Base-by-base conservation (phyloP, 1,140 invertebrate genomes). In the Ips typographus region DNA sequence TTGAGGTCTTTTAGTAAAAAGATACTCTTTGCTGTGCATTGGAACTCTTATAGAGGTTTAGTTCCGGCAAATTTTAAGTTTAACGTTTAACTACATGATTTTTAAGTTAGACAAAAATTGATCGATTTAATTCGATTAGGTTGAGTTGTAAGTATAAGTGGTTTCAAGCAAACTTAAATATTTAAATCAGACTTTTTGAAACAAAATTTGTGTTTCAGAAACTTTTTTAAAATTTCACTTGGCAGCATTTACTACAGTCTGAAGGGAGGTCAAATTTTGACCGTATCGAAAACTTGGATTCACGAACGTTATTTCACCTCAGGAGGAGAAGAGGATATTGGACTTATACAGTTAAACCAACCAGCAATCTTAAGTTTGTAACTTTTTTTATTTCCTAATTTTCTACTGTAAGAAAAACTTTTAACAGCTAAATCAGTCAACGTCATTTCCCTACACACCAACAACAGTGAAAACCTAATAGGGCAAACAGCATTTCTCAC, bases 401-500 rank as follows among this genome's bases (percentile, higher is more conserved):
- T 62, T 53, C 1, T 65, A 68, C 6, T 57, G 22, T 0, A 22
- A 22, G 22, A 22, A 22, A 22, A 22, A 22, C 22, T 22, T 22
- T 22, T 22, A 22, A 22, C 22, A 75, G 76, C 74, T 52, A 72
- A 71, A 42, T 72, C 73, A 41, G 73, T 78, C 1, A 76, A 76
- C 58, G 37, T 76, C 5, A 71, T 79, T 36, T 62, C 60, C 44
- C 51, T 80, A 37, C 78, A 79, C 51, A 65, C 44, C 1, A 75
- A 78, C 56, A 76, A 75, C 22, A 71, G 63, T 8, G 78, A 80
- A 68, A 57, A 63, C 40, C 57, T 80, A 6, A 56, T 78, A 6
- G 75, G 75, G 2, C 71, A 71, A 61, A 76, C 69, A 1, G 78
- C 72, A 5, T 80, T 72, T 68, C 55, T 80, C 38, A 80, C 78